Evolutionary conservation across 2,797 vertebrate species (phyloP).

Genomic region (Xerus rutilus): DNA sequence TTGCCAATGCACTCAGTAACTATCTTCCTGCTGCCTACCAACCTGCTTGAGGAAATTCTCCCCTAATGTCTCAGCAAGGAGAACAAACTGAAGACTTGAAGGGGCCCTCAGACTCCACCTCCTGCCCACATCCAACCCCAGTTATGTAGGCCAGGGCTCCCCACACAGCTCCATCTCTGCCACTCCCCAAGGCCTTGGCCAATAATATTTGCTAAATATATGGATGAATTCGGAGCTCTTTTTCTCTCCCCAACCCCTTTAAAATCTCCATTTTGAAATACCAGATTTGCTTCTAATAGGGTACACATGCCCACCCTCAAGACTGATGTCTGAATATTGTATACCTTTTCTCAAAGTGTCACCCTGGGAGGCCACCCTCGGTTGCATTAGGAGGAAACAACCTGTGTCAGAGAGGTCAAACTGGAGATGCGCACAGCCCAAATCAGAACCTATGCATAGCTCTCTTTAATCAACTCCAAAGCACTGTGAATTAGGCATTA

Average conservation of each 20-base stretch:
- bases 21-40: background rate
- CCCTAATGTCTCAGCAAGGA: background rate
- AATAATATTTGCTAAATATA: conserved; percentile 22
- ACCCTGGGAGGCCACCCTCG: background rate
- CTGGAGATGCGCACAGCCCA: background rate
- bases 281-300: conserved; percentile 9
- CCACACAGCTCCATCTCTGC: background rate
- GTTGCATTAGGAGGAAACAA: background rate
- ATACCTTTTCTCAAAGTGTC: background rate
- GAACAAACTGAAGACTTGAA: background rate
- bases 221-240: background rate
- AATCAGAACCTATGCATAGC: background rate
- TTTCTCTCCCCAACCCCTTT: background rate
- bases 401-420: background rate
- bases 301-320: background rate
- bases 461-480: conserved; percentile 35
- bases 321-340: background rate
- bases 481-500: conserved; percentile 18
- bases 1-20: background rate
- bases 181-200: background rate
- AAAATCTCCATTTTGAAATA: conserved; percentile 38
- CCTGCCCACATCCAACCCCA: background rate
- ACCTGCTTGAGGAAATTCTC: background rate
- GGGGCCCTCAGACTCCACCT: background rate
- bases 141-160: background rate